A percentile compares a stretch with the other conserved stretches of the same genome.
These are phyloP conservation scores for Lindbergichthys nudifrons DNA, from an alignment of 2,797 vertebrate genomes.

Conservation along the genomic window DNA sequence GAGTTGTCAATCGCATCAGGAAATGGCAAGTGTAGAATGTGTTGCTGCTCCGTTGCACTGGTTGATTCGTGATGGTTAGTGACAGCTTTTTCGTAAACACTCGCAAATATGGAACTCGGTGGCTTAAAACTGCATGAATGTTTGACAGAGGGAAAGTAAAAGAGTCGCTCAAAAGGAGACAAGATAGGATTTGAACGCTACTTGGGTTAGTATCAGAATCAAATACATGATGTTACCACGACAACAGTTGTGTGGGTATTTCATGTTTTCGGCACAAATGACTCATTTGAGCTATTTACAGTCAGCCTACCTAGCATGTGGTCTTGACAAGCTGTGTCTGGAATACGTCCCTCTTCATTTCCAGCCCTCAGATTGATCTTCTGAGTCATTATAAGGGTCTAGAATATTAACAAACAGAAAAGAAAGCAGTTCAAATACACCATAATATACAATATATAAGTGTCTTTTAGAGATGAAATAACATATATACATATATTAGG, in stretches of 20 bases:
- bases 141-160: not conserved
- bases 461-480: not conserved
- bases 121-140: not conserved
- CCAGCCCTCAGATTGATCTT: constrained; percentile 82
- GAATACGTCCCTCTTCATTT: constrained; percentile 82
- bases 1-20: constrained; percentile 67
- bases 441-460: not conserved
- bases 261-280: not conserved
- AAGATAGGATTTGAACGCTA: not conserved
- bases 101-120: constrained; percentile 11
- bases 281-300: not conserved
- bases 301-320: constrained; percentile 87
- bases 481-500: not conserved
- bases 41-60: constrained; percentile 57
- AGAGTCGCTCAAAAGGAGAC: not conserved
- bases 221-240: not conserved
- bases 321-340: constrained; percentile 87
- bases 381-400: constrained; percentile 85
- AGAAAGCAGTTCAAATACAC: not conserved
- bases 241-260: not conserved
- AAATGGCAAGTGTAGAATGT: constrained; percentile 59
- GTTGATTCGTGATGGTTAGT: constrained; percentile 41
- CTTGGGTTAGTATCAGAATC: not conserved
- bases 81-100: constrained; percentile 34
- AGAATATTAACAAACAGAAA: constrained; percentile 43